Base-by-base conservation (phyloP, 2,113 vertebrate species). In the Corythornis vintsioides region DNA sequence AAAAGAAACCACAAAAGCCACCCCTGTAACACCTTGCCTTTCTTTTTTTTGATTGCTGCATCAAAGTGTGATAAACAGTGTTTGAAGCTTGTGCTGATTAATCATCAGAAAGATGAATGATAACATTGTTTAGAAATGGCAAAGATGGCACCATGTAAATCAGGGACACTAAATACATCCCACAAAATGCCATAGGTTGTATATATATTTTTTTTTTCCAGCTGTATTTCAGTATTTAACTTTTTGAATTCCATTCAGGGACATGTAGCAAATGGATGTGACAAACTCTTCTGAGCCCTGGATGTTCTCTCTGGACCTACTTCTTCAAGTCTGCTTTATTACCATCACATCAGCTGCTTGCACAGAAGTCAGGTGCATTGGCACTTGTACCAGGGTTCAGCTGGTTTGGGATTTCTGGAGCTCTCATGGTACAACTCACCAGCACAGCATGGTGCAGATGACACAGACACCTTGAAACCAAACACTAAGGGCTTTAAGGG, bases 51-150 rank as follows among this genome's bases (percentile, higher is more conserved):
- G 83, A 91, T 83, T 88, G 86, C 75, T 73, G 56, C 64, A 92
- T 95, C 74, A 26, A 60, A 60, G 84, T 48, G 89, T 94, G 92
- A 93, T 83, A 92, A 96, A 95, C 94, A 94, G 73, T 94, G 91
- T 95, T 96, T 89, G 95, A 96, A 76, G 56, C 76, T 89, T 92
- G 78, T 82, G 61, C 90, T 95, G 94, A 93, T 94, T 94, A 86
- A 89, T 94, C 70, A 72, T 86, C 88, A 92, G 90, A 28, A 94
- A 83, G 88, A 92, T 53, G 29, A 95, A 94, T 93, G 90, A 93
- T 77, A 93, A 94, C 91, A 94, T 86, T 94, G 91, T 91, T 96
- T 86, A 89, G 84, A 93, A 95, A 88, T 55, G 77, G 83, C 66
- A 66, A 72, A 92, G 60, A 50, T 87, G 80, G 65, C 89, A 93